Conservation (phyloP, 2,888 invertebrate species). For the Congeria kusceri region DNA sequence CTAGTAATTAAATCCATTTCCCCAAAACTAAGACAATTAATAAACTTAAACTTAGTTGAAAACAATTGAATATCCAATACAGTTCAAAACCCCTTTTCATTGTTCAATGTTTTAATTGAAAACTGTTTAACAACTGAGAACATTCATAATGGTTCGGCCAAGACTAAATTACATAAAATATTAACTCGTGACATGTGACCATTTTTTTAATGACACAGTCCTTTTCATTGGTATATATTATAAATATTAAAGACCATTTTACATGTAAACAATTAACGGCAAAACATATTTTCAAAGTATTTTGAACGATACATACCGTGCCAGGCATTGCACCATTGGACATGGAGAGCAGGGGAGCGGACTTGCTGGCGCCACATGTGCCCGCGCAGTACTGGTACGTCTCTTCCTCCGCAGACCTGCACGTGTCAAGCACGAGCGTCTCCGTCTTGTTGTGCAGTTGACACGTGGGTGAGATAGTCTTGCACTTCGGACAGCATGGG, state of each 20-base stretch:
- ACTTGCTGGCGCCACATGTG: slow-evolving; percentile 22
- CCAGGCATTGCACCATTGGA: neutral
- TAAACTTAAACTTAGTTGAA: too few species aligned
- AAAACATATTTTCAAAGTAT: neutral
- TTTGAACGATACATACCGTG: too few species aligned
- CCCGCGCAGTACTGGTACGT: slow-evolving; percentile 28
- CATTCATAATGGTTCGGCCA: too few species aligned
- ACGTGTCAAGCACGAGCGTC: neutral
- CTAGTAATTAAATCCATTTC: too few species aligned
- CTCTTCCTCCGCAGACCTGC: slow-evolving; percentile 8
- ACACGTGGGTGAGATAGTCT: slow-evolving; percentile 12
- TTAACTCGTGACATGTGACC: too few species aligned
- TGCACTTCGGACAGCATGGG: slow-evolving; percentile 48
- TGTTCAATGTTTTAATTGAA: too few species aligned
- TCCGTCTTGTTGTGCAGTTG: slow-evolving; percentile 2
- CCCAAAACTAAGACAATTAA: too few species aligned
- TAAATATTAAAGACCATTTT: neutral
- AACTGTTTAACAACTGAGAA: too few species aligned
- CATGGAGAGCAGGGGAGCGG: slow-evolving; percentile 3
- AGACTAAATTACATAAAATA: too few species aligned
- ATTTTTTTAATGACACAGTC: too few species aligned
- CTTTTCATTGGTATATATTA: neutral
- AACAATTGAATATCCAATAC: too few species aligned
- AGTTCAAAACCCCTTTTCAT: too few species aligned
- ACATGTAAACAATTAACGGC: neutral